A percentile compares a stretch with the other conserved stretches of the same genome.
Evolutionary conservation across 2,888 invertebrate species (phyloP).

Genomic region (Drosophila flavopinicola): DNA sequence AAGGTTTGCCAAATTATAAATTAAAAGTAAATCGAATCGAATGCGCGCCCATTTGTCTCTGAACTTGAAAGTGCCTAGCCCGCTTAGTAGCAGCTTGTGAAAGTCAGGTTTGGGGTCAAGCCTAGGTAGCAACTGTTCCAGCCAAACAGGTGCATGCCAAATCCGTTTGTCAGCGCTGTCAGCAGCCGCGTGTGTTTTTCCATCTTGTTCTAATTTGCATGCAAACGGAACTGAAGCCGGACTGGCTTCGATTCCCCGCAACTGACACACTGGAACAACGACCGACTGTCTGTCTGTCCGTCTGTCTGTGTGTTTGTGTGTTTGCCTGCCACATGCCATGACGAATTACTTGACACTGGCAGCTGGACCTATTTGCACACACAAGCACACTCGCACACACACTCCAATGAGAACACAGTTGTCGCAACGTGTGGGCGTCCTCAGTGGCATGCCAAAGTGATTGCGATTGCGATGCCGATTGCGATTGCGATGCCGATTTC

Average conservation of each 20-base stretch:
- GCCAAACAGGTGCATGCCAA: constrained; percentile 74
- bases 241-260: constrained; percentile 30
- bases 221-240: constrained; percentile 74
- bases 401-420: constrained; percentile 3
- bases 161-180: constrained; percentile 70
- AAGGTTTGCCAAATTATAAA: constrained; percentile 79
- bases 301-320: not conserved
- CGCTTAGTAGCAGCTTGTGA: constrained; percentile 59
- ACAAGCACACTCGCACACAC: not conserved
- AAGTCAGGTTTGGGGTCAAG: constrained; percentile 65
- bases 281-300: not conserved
- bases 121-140: constrained; percentile 16
- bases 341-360: constrained; percentile 64
- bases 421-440: constrained; percentile 52
- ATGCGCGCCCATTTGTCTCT: constrained; percentile 73
- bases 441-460: constrained; percentile 25
- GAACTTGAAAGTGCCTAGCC: constrained; percentile 70
- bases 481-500: constrained; percentile 15
- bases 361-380: constrained; percentile 8
- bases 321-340: constrained; percentile 60
- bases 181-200: constrained; percentile 59
- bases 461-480: constrained; percentile 24
- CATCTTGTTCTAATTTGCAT: constrained; percentile 75
- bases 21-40: constrained; percentile 81
- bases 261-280: constrained; percentile 12